Evolutionary conservation across 1,140 invertebrate genomes (phyloP).

Genomic region (Ceratosolen fusciceps): DNA sequence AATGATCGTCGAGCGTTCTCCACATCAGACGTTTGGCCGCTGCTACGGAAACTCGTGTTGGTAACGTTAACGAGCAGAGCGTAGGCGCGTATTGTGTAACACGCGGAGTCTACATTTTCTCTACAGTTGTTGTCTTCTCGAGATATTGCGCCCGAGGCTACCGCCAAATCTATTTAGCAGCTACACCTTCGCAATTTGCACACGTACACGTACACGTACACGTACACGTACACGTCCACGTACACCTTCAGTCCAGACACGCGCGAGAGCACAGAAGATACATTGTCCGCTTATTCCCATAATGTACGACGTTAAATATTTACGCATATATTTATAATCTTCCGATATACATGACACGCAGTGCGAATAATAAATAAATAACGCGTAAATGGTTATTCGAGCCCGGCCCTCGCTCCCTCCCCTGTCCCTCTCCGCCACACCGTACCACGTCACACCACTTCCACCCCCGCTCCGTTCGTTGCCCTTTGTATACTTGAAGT

Average conservation of each 20-base stretch:
- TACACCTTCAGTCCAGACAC: too few species aligned
- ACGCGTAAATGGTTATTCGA: slow-evolving; percentile 31
- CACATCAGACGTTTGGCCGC: slow-evolving; percentile 46
- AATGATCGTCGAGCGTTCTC: slow-evolving; percentile 49
- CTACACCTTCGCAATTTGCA: too few species aligned
- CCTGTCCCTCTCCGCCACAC: too few species aligned
- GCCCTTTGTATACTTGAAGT: slow-evolving; percentile 13
- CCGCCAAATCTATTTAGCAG: background rate
- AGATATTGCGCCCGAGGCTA: slow-evolving; percentile 54
- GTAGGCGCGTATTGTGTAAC: slow-evolving; percentile 56
- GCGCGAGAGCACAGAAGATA: too few species aligned
- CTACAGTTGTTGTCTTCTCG: slow-evolving; percentile 57
- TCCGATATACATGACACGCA: slow-evolving; percentile 6
- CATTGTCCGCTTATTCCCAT: slow-evolving; percentile 6
- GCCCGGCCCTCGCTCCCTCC: too few species aligned
- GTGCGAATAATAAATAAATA: slow-evolving; percentile 4
- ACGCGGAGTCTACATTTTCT: slow-evolving; percentile 57
- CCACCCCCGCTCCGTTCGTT: background rate
- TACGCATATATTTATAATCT: slow-evolving; percentile 16
- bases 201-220: too few species aligned
- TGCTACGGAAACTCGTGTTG: slow-evolving; percentile 42
- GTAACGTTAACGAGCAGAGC: slow-evolving; percentile 51
- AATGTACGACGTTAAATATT: background rate
- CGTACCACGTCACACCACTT: too few species aligned
- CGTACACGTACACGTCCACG: too few species aligned